Evolutionary conservation across 2,888 invertebrate species (phyloP), one percentile per base, ranked within the genome.

Genomic region (Eristalis tenax): DNA sequence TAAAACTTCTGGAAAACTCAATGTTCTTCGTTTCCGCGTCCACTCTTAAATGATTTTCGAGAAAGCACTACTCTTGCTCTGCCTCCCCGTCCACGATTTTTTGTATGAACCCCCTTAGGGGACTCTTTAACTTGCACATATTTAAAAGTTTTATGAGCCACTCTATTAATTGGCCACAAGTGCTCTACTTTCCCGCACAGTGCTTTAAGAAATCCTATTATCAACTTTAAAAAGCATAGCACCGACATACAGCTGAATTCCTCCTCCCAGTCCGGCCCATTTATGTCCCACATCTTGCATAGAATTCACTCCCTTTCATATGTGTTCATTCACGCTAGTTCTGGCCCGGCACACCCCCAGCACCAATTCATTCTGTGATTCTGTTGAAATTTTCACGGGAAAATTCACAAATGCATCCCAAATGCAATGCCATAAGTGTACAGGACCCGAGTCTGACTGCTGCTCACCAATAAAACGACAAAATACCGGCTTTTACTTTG

Each of bases 401-500:
- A 63, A 32, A 73, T 66, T 71, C 82, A 66, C 76, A 73, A 68
- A 77, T 71, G 71, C 66, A 83, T 56, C 71, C 8, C 66, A 23
- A 38, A 71, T 28, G 65, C 65, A 59, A 23, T 43, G 8, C 8
- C 18, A 18, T 10, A 8, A 18, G 50, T 8, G 18, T 18, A 59
- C 70, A 8, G 38, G 38, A 11, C 13, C 13, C 13, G 38, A 38
- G 38, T 38, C 38, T 38, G 38, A 13, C 13, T 43, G 59, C 43
- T 5, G 40, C 26, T 26, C 5, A 57, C 38, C 26, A 65, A 38
- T 38, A 57, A 66, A 28, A 59, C 66, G 66, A 59, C 57, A 59
- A 75, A 66, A 40, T 26, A 40, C 59, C 18, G 68, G 28, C 28
- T 59, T 65, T 75, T 6, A 28, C 28, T 35, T 43, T 43, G 61